These are phyloP conservation scores for Gulo gulo DNA, from an alignment of 2,113 vertebrate genomes.

Conservation along the genomic window DNA sequence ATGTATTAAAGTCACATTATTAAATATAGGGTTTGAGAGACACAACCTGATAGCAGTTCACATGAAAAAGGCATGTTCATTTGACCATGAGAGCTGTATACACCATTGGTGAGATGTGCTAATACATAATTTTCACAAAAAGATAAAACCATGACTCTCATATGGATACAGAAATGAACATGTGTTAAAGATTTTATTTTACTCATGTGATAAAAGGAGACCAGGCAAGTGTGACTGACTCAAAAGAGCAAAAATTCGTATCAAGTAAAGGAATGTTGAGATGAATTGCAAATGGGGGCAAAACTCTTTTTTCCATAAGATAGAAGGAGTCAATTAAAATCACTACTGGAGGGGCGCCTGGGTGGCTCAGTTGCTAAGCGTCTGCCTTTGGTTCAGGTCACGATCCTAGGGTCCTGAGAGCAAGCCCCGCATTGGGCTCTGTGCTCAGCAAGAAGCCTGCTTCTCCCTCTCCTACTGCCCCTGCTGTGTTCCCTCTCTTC, in stretches of 20 bases:
- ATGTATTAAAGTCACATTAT: neutral
- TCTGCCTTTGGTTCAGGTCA: too few species aligned
- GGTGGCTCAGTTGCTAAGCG: too few species aligned
- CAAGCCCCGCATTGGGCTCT: too few species aligned
- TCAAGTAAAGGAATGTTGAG: neutral
- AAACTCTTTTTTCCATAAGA: neutral
- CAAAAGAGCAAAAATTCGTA: neutral
- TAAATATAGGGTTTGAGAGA: neutral
- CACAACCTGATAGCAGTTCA: neutral
- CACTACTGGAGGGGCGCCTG: neutral
- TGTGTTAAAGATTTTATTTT: neutral
- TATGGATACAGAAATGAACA: neutral
- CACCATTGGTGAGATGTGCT: neutral
- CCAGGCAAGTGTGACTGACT: neutral
- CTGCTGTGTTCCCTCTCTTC: too few species aligned
- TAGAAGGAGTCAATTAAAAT: neutral
- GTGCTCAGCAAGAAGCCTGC: too few species aligned
- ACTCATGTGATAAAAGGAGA: neutral
- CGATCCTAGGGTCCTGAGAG: too few species aligned
- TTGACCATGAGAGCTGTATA: neutral
- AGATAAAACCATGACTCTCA: neutral
- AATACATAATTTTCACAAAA: neutral
- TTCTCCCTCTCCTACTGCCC: too few species aligned
- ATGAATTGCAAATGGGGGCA: neutral
- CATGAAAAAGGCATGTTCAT: neutral